Evolutionary conservation across 2,797 vertebrate genomes (phyloP), one percentile per base, ranked within the genome.

Genomic region (Varecia variegata): DNA sequence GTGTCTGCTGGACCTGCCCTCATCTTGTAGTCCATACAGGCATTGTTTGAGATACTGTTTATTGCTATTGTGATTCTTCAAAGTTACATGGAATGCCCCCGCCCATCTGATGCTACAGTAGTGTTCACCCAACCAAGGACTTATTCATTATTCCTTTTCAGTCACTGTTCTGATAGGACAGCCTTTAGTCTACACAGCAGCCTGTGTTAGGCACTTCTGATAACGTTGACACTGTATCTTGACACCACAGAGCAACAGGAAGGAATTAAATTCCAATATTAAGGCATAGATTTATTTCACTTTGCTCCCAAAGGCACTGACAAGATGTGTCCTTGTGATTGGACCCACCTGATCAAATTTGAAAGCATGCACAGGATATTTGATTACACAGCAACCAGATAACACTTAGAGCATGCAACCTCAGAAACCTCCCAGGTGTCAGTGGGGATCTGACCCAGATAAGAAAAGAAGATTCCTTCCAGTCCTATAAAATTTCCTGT

Each of bases 271-370:
- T 68, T 83, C 47, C 15, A 74, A 58, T 76, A 56, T 14, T 56
- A 54, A 79, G 52, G 65, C 58, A 88, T 79, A 85, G 38, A 89
- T 96, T 89, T 91, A 89, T 95, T 91, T 94, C 43, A 60, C 56
- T 94, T 83, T n/a, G 82, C 50, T 86, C 80, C 68, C 35, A 77
- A 93, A 93, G 74, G 30, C 32, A 73, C 43, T 77, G 88, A 84
- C 43, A 90, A 95, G 82, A 50, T 94, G 23, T 62, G 43, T 86
- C 79, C 67, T 85, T 90, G 27, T 93, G 95, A 62, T 68, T 84
- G 54, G 82, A 23, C 54, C 58, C 20, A 68, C 30, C 7, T 25
- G 32, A 85, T 96, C 30, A 79, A 62, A 87, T 89, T 14, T 86
- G 86, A 93, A 95, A 93, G 85, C 65, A 25, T 20, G 1, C 18